Conservation (phyloP, 2,888 invertebrate genomes). For the Stegophylla sp. region DNA sequence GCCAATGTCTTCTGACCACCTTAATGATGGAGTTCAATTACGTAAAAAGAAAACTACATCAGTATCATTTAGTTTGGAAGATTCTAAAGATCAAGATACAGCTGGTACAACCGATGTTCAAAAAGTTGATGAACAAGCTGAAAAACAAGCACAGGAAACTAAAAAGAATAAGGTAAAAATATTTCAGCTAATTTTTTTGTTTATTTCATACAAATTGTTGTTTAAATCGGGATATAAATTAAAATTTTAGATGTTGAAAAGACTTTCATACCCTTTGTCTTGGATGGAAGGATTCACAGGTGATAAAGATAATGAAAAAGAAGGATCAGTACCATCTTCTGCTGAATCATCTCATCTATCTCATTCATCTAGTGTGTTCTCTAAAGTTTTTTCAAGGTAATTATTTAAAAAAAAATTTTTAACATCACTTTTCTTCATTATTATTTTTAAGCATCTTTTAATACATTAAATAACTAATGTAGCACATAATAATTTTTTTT, state of each 20-base stretch:
- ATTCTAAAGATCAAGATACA: slow-evolving; percentile 67
- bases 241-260: slow-evolving; percentile 79
- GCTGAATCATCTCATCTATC: slow-evolving; percentile 69
- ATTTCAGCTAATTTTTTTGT: not conserved
- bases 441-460: slow-evolving; percentile 43
- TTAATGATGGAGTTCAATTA: slow-evolving; percentile 65
- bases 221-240: not conserved
- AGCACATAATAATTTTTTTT: slow-evolving; percentile 37
- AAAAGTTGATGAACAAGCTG: slow-evolving; percentile 50
- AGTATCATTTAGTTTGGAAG: slow-evolving; percentile 74
- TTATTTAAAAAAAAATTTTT: slow-evolving; percentile 42
- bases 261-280: slow-evolving; percentile 86
- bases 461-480: slow-evolving; percentile 33
- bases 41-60: slow-evolving; percentile 74
- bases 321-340: slow-evolving; percentile 64
- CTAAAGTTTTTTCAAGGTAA: slow-evolving; percentile 90
- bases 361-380: slow-evolving; percentile 80
- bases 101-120: slow-evolving; percentile 41
- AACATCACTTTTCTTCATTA: slow-evolving; percentile 38
- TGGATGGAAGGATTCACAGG: slow-evolving; percentile 87
- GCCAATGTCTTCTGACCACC: slow-evolving; percentile 69
- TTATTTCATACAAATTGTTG: not conserved
- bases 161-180: slow-evolving; percentile 63
- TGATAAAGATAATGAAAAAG: slow-evolving; percentile 71
- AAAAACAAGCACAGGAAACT: slow-evolving; percentile 62